Conservation (phyloP, 2,888 invertebrate species). For the Agapetus fuscipes region DNA sequence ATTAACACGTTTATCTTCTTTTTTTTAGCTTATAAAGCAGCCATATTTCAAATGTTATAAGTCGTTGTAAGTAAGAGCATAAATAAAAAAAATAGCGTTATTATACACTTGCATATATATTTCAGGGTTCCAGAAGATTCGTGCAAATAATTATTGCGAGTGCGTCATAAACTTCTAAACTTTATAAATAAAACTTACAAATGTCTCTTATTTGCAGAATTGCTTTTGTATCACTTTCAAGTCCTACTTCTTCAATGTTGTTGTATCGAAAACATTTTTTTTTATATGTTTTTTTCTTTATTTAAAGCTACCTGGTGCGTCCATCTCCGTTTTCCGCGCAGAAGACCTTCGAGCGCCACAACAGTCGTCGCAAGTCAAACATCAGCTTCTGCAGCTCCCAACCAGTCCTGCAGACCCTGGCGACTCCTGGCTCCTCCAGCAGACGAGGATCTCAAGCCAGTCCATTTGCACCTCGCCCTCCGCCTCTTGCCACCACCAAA, state of each 20-base stretch:
- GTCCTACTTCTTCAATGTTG: too few relatives aligned
- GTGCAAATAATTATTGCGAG: too few relatives aligned
- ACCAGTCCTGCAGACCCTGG: conserved; percentile 43
- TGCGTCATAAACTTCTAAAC: too few relatives aligned
- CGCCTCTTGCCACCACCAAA: conserved; percentile 73
- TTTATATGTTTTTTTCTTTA: too few relatives aligned
- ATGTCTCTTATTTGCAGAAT: neutral
- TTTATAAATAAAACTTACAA: neutral
- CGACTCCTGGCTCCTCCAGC: conserved; percentile 34
- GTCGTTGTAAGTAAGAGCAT: too few relatives aligned
- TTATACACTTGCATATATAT: too few relatives aligned
- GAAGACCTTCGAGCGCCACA: conserved; percentile 88
- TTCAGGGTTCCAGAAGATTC: too few relatives aligned
- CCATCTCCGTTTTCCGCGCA: conserved; percentile 94
- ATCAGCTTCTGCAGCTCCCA: conserved; percentile 71
- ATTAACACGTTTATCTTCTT: too few relatives aligned
- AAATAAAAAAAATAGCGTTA: too few relatives aligned
- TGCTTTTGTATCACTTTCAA: neutral
- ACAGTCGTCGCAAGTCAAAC: conserved; percentile 82
- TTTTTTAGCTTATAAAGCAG: too few relatives aligned
- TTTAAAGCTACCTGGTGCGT: conserved; percentile 73
- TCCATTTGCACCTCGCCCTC: conserved; percentile 57
- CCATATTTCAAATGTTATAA: too few relatives aligned
- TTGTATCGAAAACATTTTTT: too few relatives aligned
- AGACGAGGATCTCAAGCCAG: conserved; percentile 62